Conservation (phyloP, 2,113 vertebrate species). For the Pangasianodon gigas region DNA sequence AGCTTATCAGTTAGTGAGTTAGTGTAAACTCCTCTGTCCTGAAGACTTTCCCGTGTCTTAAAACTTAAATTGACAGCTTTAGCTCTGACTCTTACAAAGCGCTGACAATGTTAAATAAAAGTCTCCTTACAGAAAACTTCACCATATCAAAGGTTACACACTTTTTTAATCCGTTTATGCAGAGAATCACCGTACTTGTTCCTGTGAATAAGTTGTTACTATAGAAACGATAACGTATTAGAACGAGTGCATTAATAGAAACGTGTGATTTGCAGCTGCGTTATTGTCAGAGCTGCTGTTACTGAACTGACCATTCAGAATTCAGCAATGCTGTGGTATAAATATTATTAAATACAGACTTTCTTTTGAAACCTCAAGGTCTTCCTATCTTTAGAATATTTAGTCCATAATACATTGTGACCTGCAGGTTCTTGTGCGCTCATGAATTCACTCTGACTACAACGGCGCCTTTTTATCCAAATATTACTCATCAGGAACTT, state of each 20-base stretch:
- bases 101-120: background rate
- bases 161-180: no score
- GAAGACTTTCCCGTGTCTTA: background rate
- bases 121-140: background rate
- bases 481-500: background rate
- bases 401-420: background rate
- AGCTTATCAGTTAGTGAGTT: no score
- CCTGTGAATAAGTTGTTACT: background rate
- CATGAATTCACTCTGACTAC: background rate
- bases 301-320: background rate
- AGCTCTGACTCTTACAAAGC: background rate
- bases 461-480: background rate
- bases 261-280: background rate
- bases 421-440: background rate
- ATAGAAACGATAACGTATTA: background rate
- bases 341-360: background rate
- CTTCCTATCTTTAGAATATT: background rate
- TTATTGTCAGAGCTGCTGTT: background rate
- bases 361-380: background rate
- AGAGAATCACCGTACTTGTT: background rate
- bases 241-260: background rate
- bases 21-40: background rate
- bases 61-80: background rate
- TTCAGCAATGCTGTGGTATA: background rate
- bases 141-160: no score